Evolutionary conservation across 2,113 vertebrate genomes (phyloP), one percentile per base, ranked within the genome.

Genomic region (Myrmecobius fasciatus): DNA sequence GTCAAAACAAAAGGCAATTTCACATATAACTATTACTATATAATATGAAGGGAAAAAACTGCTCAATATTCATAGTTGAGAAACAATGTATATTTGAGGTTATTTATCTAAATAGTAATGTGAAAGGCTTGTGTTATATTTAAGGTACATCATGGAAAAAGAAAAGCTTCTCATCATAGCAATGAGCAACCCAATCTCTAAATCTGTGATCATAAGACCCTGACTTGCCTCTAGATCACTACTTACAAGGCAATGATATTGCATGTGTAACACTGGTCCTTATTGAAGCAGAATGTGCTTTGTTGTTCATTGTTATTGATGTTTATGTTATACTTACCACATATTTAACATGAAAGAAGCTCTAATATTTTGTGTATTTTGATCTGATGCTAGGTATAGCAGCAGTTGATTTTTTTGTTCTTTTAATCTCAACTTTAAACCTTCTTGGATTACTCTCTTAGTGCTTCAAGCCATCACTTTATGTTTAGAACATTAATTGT

Each of bases 1-100:
- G 36, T 90, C 96, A 96, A 91, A 83, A 95, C 6, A 91, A 1
- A 53, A 91, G 1, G 52, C 67, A 92, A 25, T 93, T 92, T 53
- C 12, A 8, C 93, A 24, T 92, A 92, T 46, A 92, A 90, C 90
- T 94, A 36, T 94, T 94, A n/a, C 95, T 75, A 83, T n/a, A n/a
- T n/a, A 24, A 89, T 53, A 51, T 2, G 53, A 3, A 56, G 67
- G 67, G n/a, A 3, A 83, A 83, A 83, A 83, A 52, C 52, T 91
- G 46, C 8, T 53, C 92, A 92, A 91, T 67, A 94, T 60, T 88
- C 36, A n/a, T 52, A 53, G 54, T 95, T 95, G 52, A 93, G 92
- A 94, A 96, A 92, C 20, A 17, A n/a, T 60, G 12, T 90, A 7
- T 49, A 36, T 2, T 1, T 52, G 36, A 91, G 31, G 91, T 92